phyloP scores from a whole-genome alignment of 1,140 invertebrate species.

The Drosophila sulfurigaster region DNA sequence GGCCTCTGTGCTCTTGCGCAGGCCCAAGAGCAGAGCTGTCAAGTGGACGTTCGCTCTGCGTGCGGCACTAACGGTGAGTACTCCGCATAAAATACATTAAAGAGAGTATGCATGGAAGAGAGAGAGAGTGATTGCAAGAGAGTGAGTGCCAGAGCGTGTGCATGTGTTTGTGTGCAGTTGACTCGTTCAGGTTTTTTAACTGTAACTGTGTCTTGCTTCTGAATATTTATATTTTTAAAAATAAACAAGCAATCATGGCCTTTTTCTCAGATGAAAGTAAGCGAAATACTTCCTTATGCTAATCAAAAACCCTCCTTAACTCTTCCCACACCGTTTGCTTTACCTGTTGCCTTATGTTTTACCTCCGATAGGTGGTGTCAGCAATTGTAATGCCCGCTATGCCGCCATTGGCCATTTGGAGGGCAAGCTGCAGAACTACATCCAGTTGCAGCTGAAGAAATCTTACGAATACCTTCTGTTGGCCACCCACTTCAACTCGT shows the following conservation, averaged over 20 bases:
- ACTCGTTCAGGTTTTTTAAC: slow-evolving; percentile 48
- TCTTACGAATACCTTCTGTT: slow-evolving; percentile 91
- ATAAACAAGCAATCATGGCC: slow-evolving; percentile 78
- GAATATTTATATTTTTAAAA: slow-evolving; percentile 59
- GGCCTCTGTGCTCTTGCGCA: slow-evolving; percentile 85
- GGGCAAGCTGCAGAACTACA: slow-evolving; percentile 85
- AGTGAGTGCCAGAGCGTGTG: slow-evolving; percentile 35
- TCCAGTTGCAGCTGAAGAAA: slow-evolving; percentile 88
- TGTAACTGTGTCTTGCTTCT: slow-evolving; percentile 57
- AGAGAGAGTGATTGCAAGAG: slow-evolving; percentile 50
- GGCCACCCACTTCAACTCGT: slow-evolving; percentile 91
- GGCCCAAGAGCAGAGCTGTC: slow-evolving; percentile 87
- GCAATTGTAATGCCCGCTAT: slow-evolving; percentile 88
- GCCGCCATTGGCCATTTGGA: slow-evolving; percentile 87
- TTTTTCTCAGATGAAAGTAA: slow-evolving; percentile 79
- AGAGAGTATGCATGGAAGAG: slow-evolving; percentile 46
- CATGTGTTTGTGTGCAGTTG: slow-evolving; percentile 16
- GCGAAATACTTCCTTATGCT: slow-evolving; percentile 28
- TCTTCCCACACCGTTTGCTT: slow-evolving; percentile 1
- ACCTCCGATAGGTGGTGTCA: slow-evolving; percentile 30
- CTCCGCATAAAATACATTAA: slow-evolving; percentile 5
- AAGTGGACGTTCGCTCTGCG: slow-evolving; percentile 86
- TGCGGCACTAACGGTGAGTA: slow-evolving; percentile 85
- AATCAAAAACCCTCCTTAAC: slow-evolving; percentile 18
- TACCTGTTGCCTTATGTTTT: background rate